These are phyloP conservation scores for Octomys mimax DNA, from an alignment of 2,797 vertebrate species.

Conservation along the genomic window DNA sequence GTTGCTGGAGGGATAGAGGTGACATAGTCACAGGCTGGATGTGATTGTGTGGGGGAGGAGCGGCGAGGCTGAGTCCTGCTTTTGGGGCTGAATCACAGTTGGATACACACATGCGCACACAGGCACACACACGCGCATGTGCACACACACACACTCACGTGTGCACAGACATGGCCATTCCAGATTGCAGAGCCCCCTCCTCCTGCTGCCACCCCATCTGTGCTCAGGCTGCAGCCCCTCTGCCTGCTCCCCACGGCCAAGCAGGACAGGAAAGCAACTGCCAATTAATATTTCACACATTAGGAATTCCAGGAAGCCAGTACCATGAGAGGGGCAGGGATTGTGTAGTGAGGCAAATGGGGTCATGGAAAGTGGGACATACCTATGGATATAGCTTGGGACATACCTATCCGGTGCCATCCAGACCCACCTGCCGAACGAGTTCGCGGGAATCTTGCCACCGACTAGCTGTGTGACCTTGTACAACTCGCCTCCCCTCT, in stretches of 20 bases:
- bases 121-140: neutral
- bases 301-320: constrained; percentile 16
- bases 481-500: neutral
- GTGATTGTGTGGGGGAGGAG: neutral
- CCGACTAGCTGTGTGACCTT: constrained; percentile 37
- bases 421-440: neutral
- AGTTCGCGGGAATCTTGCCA: constrained; percentile 5
- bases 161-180: neutral
- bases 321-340: constrained; percentile 14
- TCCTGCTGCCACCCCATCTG: constrained; percentile 80
- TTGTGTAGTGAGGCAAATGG: constrained; percentile 30
- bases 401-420: neutral
- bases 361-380: neutral
- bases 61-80: neutral
- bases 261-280: constrained; percentile 54
- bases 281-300: constrained; percentile 53
- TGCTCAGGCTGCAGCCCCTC: constrained; percentile 68
- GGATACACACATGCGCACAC: neutral
- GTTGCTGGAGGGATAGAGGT: constrained; percentile 47
- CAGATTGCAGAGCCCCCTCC: constrained; percentile 66
- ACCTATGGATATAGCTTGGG: too few species aligned
- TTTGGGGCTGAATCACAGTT: constrained; percentile 40
- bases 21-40: constrained; percentile 20
- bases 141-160: neutral
- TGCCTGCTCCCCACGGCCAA: constrained; percentile 64